Base-by-base conservation (phyloP, 2,888 invertebrate species). In the Aphidius colemani region DNA sequence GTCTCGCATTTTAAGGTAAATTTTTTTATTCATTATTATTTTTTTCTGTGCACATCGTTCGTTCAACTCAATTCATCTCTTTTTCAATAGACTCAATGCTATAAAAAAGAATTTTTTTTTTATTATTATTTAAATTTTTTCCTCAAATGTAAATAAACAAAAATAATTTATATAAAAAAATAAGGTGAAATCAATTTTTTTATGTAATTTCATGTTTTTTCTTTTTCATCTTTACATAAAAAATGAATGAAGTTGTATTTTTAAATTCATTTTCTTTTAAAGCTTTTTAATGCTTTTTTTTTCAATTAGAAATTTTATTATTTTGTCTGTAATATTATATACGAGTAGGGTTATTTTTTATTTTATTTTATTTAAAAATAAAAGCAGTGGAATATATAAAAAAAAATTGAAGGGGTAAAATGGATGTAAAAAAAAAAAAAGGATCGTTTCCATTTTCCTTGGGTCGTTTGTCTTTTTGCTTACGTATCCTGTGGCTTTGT, bases 381-480 rank as follows among this genome's bases (percentile, higher is more conserved):
- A 7, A 53, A 40, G 18, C n/a, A 41, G 53, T 46, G 39, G 13
- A 18, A 18, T 1, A 13, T 13, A 30, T 30, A 4, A 30, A 30
- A 30, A 30, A 30, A 30, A 46, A 46, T 57, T n/a, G 46, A 10
- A 39, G 39, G 57, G 46, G 46, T 46, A 45, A 57, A 46, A 46
- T 57, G 46, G 30, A 30, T 30, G 5, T 5, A 30, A 30, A 30
- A 30, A 30, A 30, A 30, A 30, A 57, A 46, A 45, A 48, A 39
- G 57, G 39, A 46, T 46, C 46, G 45, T 57, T 57, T 57, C 57
- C 57, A 57, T 57, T 57, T 57, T 57, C 57, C 57, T 57, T 57
- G 46, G 57, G 46, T 57, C 57, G 57, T 57, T 57, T 57, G 57
- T 57, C 57, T 57, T 57, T 57, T 57, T 57, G 57, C 57, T 57